Evolutionary conservation across 2,113 vertebrate genomes (phyloP), one percentile per base, ranked within the genome.

Genomic region (Chaetops frenatus): DNA sequence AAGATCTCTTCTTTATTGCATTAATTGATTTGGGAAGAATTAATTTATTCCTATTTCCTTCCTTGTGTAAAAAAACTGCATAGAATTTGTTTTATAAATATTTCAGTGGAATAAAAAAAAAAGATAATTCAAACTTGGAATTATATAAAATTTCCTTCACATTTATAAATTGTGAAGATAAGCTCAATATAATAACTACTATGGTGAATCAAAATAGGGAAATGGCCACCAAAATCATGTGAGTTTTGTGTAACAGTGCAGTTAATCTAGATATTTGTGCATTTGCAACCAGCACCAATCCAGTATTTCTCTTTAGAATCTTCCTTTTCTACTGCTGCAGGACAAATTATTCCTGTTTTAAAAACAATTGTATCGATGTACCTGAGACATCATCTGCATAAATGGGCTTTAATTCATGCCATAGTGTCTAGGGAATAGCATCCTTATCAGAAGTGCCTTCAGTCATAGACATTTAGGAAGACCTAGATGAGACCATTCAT

Each of bases 161-260:
- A 57, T 94, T 82, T 83, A 72, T 83, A 89, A 92, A 95, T 62
- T 89, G 11, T 48, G 18, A 95, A 93, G 66, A 95, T 5, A 92
- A 74, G 82, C 25, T 94, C 65, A 57, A 84, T 87, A 82, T 9
- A 65, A 23, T 60, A 83, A 62, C 80, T 78, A 85, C 42, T 74
- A 91, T 94, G 95, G 89, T 77, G 93, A 87, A 64, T 92, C 33
- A 87, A 94, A 94, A 93, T 71, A 95, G 29, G 57, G 54, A 89
- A 94, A 86, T 56, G 20, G 14, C 15, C 48, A 86, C 33, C n/a
- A 87, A 61, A 76, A 28, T 19, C 0, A 16, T 12, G 12, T 35
- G 28, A 33, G 38, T 81, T 69, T 33, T 58, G 6, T 58, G 19
- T 29, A 81, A 69, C 20, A 62, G 25, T 44, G 27, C 33, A 78